A percentile compares a stretch with the other conserved stretches of the same genome.
phyloP scores from a whole-genome alignment of 2,797 vertebrate species.

The Sorex maritimensis region DNA sequence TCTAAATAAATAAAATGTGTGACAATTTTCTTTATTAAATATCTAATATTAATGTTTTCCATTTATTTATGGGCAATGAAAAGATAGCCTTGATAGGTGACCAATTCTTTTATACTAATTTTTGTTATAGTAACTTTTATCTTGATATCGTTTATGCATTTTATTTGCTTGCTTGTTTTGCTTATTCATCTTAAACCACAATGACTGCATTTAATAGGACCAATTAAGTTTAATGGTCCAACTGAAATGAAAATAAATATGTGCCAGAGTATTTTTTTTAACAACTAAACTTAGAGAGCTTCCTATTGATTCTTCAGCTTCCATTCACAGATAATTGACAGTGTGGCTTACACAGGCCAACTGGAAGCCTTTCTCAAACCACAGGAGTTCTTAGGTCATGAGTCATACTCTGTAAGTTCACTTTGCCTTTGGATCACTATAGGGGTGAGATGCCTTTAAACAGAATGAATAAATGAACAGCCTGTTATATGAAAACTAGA shows the following conservation, averaged over 20 bases:
- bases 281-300: constrained; percentile 37
- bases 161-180: not conserved
- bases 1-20: not conserved
- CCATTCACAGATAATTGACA: constrained; percentile 63
- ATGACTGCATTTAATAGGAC: not conserved
- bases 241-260: constrained; percentile 40
- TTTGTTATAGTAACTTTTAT: not conserved
- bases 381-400: constrained; percentile 68
- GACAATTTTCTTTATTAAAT: not conserved
- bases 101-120: not conserved
- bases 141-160: not conserved
- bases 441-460: constrained; percentile 83
- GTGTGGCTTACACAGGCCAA: constrained; percentile 49
- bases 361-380: constrained; percentile 80
- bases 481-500: constrained; percentile 70
- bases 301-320: constrained; percentile 57
- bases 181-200: constrained; percentile 9
- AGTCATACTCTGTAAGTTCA: constrained; percentile 79
- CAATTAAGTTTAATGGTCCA: not conserved
- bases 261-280: constrained; percentile 49
- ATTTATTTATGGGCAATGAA: not conserved
- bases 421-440: constrained; percentile 81
- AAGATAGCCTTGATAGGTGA: not conserved
- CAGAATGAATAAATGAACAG: constrained; percentile 86
- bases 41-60: constrained; percentile 8